Base-by-base conservation (phyloP, 2,113 vertebrate genomes). In the Corvus cornix region DNA sequence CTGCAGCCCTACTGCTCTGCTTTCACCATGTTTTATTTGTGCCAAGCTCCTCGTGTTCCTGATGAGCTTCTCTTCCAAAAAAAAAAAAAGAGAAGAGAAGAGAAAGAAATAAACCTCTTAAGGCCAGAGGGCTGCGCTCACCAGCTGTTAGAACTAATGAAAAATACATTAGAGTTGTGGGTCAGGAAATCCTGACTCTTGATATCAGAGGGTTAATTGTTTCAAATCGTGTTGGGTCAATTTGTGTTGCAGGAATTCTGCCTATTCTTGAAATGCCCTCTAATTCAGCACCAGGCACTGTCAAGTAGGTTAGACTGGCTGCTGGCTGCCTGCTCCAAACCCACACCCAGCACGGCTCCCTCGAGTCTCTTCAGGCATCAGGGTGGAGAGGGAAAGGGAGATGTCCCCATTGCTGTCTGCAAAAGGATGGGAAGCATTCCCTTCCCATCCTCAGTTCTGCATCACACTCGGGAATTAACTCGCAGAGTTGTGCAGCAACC, bases 71-170 rank as follows among this genome's bases (percentile, higher is more conserved):
- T 84, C 64, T 81, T 86, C 69, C 39, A 90, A 87, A 87, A 86
- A 52, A 80, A 82, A 82, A 85, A 69, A 30, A 77, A 46, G 13
- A 6, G 6, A 56, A 4, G 31, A 27, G 23, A 46, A 52, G 70
- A 46, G 22, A 62, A 69, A 35, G 82, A 88, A 95, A 93, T 52
- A 96, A 97, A 89, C 76, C 96, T 96, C 96, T 84, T 80, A 95
- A 96, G 96, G 94, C 95, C 95, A 96, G 92, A 97, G 92, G 96
- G 96, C 90, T 94, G 86, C 0, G 88, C 90, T 95, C 96, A 93
- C 96, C 96, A 97, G 96, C 96, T 96, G 96, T 96, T 97, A 95
- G 83, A 95, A 94, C 96, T 97, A 97, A 96, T 97, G 96, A 97
- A 97, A 97, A 97, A 97, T 94, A 94, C 93, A 97, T 97, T 97